Conservation (phyloP, 2,888 invertebrate genomes). For the Clistopyga incitator region DNA sequence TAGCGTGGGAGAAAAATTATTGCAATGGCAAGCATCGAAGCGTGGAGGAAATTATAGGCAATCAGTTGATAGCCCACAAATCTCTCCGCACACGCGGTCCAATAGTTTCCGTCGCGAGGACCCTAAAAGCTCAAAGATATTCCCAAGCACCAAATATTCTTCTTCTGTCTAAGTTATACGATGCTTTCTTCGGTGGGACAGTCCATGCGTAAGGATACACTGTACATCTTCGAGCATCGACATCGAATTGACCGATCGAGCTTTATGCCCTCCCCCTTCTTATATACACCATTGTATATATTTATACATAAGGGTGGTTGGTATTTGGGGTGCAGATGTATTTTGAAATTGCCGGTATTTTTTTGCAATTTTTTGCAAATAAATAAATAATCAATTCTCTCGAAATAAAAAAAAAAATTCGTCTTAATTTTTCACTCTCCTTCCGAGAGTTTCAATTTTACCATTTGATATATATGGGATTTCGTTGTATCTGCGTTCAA, state of each 20-base stretch:
- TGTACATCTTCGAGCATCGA: constrained; percentile 34
- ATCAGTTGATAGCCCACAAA: constrained; percentile 68
- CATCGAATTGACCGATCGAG: constrained; percentile 30
- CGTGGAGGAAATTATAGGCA: constrained; percentile 65
- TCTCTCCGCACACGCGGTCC: constrained; percentile 41
- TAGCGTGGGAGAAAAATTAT: not conserved
- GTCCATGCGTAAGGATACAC: constrained; percentile 33
- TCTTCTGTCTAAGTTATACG: constrained; percentile 25
- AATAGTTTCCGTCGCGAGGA: constrained; percentile 32
- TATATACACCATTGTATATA: not conserved
- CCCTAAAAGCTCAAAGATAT: constrained; percentile 35
- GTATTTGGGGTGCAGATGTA: too few species aligned
- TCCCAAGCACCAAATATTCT: constrained; percentile 44
- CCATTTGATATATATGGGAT: too few species aligned
- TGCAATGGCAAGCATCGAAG: constrained; percentile 28
- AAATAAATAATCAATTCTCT: too few species aligned
- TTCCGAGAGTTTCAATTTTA: too few species aligned
- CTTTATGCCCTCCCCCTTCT: not conserved
- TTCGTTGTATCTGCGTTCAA: too few species aligned
- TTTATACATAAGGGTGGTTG: too few species aligned
- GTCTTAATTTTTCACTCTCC: too few species aligned
- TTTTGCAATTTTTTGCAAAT: too few species aligned
- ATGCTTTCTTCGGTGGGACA: constrained; percentile 25
- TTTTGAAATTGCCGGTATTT: too few species aligned
- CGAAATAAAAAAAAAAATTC: too few species aligned